A percentile compares a stretch with the other conserved stretches of the same genome.
Evolutionary conservation across 2,888 invertebrate genomes (phyloP).

Genomic region (Brachynemurus nebulosus): DNA sequence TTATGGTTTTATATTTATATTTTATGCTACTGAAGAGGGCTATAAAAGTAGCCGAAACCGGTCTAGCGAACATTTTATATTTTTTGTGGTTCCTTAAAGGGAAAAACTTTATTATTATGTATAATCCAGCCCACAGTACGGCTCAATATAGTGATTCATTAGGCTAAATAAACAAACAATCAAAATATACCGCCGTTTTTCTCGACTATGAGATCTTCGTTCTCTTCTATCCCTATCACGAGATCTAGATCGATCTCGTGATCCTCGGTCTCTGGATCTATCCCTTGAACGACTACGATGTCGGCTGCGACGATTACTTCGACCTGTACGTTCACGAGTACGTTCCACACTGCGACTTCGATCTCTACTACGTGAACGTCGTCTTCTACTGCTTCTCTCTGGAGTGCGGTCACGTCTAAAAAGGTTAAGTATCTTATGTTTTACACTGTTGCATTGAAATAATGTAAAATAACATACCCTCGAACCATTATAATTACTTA

Average conservation of each 20-base stretch:
- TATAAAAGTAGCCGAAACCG: too few relatives aligned
- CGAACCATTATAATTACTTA: neutral
- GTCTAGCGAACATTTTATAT: too few relatives aligned
- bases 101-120: too few relatives aligned
- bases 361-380: conserved; percentile 25
- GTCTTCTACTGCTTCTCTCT: conserved; percentile 24
- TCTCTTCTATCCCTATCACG: too few relatives aligned
- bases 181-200: conserved; percentile 19
- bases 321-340: conserved; percentile 29
- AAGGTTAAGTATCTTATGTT: neutral
- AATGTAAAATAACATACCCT: neutral
- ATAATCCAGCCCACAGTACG: too few relatives aligned
- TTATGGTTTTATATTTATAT: too few relatives aligned
- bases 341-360: conserved; percentile 8
- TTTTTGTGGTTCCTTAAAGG: too few relatives aligned
- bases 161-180: conserved; percentile 8
- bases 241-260: conserved; percentile 24
- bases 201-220: conserved; percentile 24
- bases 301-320: conserved; percentile 43
- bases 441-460: neutral
- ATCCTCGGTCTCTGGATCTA: conserved; percentile 32
- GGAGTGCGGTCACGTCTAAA: conserved; percentile 21
- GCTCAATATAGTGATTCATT: too few relatives aligned
- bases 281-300: conserved; percentile 54
- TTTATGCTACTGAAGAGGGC: too few relatives aligned